Evolutionary conservation across 2,797 vertebrate species (phyloP), one percentile per base, ranked within the genome.

Genomic region (Pseudochirops corinnae): DNA sequence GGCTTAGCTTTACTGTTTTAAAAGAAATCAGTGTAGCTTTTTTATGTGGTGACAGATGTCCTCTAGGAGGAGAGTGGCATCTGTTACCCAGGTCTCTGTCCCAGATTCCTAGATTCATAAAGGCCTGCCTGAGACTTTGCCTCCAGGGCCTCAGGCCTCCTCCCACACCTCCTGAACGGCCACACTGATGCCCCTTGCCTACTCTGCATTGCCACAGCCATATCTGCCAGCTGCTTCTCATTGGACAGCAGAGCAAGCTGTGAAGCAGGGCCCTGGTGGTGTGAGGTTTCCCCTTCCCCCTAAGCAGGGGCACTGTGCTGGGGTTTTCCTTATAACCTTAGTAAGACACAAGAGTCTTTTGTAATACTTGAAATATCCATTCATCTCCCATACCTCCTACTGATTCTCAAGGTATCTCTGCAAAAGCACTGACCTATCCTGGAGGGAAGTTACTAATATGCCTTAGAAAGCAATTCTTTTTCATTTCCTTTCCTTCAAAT

Each of bases 171-270:
- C 31, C 62, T 82, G 74, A 39, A 82, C 18, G 16, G 29, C 0
- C 39, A 18, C 2, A 5, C 74, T 14, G 9, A 16, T 11, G 7
- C 9, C 3, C 24, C 39, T 87, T 87, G 21, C 74, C 39, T n/a
- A 9, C 97, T 98, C 98, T 98, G 99, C 99, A 99, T 33, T 28
- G 99, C 99, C 99, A 99, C 99, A 99, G 99, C 5, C 16, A 7
- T 74, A 99, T 99, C 99, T 99, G 99, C 99, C 99, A 99, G 99
- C 99, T 99, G 99, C 98, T 99, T 99, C 98, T 99, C 99, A 98
- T 98, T 99, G 99, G 99, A 99, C 99, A 99, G 99, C 97, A 96
- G 96, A 97, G 96, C 93, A 95, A 96, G 95, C 91, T 96, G 90
- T 91, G 96, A 93, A 90, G 74, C 91, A 53, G 94, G 94, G 82